Conservation (phyloP, 2,888 invertebrate species). For the Drosophila lacicola region DNA sequence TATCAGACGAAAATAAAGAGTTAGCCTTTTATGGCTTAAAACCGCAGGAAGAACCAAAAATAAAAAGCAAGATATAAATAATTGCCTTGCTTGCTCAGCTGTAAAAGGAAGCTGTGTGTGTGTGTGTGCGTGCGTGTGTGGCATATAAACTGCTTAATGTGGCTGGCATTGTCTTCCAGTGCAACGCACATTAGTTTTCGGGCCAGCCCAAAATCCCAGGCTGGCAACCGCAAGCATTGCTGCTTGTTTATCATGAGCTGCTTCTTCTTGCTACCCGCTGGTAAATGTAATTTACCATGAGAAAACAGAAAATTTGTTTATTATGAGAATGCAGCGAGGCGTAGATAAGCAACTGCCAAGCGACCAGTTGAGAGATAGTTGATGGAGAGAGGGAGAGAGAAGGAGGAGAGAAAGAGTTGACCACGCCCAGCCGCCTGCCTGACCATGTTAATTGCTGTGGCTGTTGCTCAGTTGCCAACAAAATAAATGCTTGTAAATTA, state of each 20-base stretch:
- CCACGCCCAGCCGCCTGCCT: slow-evolving; percentile 2
- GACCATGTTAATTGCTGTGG: slow-evolving; percentile 75
- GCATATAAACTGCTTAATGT: slow-evolving; percentile 55
- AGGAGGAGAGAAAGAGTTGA: not conserved
- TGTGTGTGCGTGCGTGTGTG: slow-evolving; percentile 6
- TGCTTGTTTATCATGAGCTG: slow-evolving; percentile 10
- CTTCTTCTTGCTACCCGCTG: slow-evolving; percentile 5
- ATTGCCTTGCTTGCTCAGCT: slow-evolving; percentile 81
- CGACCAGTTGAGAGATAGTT: slow-evolving; percentile 1
- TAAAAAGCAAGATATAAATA: slow-evolving; percentile 74
- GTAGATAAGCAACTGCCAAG: slow-evolving; percentile 77
- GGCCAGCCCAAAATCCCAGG: slow-evolving; percentile 12
- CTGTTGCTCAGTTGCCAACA: slow-evolving; percentile 49
- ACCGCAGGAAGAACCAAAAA: slow-evolving; percentile 34
- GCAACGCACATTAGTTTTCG: slow-evolving; percentile 72
- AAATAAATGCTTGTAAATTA: slow-evolving; percentile 67
- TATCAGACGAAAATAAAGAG: slow-evolving; percentile 26
- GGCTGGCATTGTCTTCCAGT: slow-evolving; percentile 69
- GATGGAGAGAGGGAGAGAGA: not conserved
- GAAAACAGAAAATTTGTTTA: slow-evolving; percentile 69
- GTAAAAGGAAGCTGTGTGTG: slow-evolving; percentile 46
- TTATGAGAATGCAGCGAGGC: slow-evolving; percentile 79
- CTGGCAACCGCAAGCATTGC: slow-evolving; percentile 57
- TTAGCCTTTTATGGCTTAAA: slow-evolving; percentile 16
- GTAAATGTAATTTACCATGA: slow-evolving; percentile 13